Percentiles rank a stretch among this genome's conserved stretches.
Conservation (phyloP, 1,140 invertebrate species). For the Drosophila nigromelanica region DNA sequence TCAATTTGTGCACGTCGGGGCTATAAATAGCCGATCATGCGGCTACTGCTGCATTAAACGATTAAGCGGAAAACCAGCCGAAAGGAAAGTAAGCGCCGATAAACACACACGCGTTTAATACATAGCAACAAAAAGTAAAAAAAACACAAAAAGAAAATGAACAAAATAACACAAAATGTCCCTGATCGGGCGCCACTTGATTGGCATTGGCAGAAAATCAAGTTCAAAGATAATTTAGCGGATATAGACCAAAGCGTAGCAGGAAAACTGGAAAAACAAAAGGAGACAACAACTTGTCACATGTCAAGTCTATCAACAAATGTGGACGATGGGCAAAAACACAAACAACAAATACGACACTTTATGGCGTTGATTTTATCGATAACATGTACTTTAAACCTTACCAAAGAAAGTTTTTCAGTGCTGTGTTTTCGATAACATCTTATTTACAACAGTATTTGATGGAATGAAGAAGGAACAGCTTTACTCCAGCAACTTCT, state of each 20-base stretch:
- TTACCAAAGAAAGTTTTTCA: background rate
- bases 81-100: constrained; percentile 37
- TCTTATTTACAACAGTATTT: no score
- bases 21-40: constrained; percentile 69
- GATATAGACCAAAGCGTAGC: constrained; percentile 11
- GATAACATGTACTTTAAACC: constrained; percentile 2
- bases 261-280: constrained; percentile 15
- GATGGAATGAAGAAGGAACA: no score
- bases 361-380: constrained; percentile 2
- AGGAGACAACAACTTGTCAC: constrained; percentile 4
- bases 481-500: background rate
- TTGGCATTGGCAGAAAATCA: constrained; percentile 21
- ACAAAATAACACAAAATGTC: constrained; percentile 2
- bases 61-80: constrained; percentile 24
- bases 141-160: background rate
- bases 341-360: background rate
- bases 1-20: constrained; percentile 78
- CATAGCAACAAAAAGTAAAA: background rate
- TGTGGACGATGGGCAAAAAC: constrained; percentile 8
- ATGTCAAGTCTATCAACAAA: background rate
- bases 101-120: background rate
- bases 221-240: constrained; percentile 10
- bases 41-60: constrained; percentile 22
- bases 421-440: background rate
- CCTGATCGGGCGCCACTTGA: constrained; percentile 15